Evolutionary conservation across 2,888 invertebrate genomes (phyloP).

Genomic region (Andrena camellia): DNA sequence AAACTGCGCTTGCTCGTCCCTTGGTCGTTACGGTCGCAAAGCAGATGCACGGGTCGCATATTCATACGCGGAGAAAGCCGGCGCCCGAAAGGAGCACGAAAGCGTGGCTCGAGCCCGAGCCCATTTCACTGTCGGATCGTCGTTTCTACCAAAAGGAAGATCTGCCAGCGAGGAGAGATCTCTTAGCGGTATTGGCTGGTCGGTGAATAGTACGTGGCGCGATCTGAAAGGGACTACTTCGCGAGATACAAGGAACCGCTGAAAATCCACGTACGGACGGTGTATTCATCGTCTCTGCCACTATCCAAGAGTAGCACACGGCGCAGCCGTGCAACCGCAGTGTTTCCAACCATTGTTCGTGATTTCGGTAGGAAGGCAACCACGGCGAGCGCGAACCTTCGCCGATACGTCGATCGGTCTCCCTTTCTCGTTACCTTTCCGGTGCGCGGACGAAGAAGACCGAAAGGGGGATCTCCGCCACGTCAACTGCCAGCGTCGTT

Average conservation of each 20-base stretch:
- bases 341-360: slow-evolving; percentile 20
- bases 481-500: slow-evolving; percentile 13
- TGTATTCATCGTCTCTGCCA: slow-evolving; percentile 36
- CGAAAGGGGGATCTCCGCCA: not conserved
- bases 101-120: not conserved
- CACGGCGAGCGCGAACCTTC: slow-evolving; percentile 24
- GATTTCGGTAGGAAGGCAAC: not conserved
- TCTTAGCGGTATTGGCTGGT: slow-evolving; percentile 47
- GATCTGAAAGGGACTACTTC: slow-evolving; percentile 32
- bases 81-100: not conserved
- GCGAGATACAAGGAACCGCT: slow-evolving; percentile 27
- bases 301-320: not conserved
- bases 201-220: slow-evolving; percentile 38
- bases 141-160: slow-evolving; percentile 18
- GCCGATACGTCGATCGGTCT: slow-evolving; percentile 17
- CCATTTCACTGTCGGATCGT: slow-evolving; percentile 5
- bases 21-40: slow-evolving; percentile 13
- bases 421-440: not conserved
- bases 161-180: slow-evolving; percentile 10
- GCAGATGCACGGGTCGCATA: slow-evolving; percentile 38
- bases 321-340: not conserved
- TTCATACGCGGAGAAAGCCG: not conserved
- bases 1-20: slow-evolving; percentile 17
- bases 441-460: not conserved
- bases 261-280: slow-evolving; percentile 6